A percentile compares a stretch with the other conserved stretches of the same genome.
These are phyloP conservation scores for Oscheius myriophilus DNA, from an alignment of 2,888 invertebrate genomes.

Conservation along the genomic window DNA sequence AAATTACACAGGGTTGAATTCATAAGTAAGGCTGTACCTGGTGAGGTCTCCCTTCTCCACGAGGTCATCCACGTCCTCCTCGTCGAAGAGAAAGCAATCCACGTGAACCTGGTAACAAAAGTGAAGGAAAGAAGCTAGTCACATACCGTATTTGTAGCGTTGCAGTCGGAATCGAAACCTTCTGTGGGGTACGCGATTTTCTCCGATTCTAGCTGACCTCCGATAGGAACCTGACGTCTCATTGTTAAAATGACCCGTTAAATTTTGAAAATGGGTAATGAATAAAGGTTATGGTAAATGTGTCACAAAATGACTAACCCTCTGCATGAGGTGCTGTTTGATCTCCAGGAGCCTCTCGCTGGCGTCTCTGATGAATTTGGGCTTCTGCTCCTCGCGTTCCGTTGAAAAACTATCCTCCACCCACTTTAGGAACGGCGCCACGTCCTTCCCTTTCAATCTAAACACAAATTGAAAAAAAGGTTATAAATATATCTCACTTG, in stretches of 20 bases:
- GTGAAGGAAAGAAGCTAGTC: constrained; percentile 10
- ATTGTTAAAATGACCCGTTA: too few species aligned
- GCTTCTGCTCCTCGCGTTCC: constrained; percentile 21
- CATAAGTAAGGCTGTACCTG: constrained; percentile 38
- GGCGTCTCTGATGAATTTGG: constrained; percentile 24
- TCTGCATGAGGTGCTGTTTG: constrained; percentile 10
- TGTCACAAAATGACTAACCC: too few species aligned
- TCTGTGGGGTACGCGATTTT: constrained; percentile 33
- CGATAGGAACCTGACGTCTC: constrained; percentile 15
- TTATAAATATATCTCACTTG: not conserved
- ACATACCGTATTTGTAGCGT: constrained; percentile 43
- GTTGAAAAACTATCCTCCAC: constrained; percentile 16
- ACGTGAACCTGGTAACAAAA: constrained; percentile 74
- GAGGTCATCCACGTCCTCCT: constrained; percentile 77
- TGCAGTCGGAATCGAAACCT: constrained; percentile 55
- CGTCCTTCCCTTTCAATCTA: constrained; percentile 21
- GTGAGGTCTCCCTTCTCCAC: constrained; percentile 74
- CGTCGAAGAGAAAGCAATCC: constrained; percentile 81
- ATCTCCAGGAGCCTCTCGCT: constrained; percentile 13
- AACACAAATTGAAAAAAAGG: not conserved
- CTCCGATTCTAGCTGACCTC: constrained; percentile 21
- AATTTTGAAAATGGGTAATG: too few species aligned
- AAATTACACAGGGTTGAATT: not conserved
- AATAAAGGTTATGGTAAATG: too few species aligned
- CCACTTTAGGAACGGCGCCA: constrained; percentile 25